Conservation (phyloP, 1,140 invertebrate genomes). For the Theocolax elegans region DNA sequence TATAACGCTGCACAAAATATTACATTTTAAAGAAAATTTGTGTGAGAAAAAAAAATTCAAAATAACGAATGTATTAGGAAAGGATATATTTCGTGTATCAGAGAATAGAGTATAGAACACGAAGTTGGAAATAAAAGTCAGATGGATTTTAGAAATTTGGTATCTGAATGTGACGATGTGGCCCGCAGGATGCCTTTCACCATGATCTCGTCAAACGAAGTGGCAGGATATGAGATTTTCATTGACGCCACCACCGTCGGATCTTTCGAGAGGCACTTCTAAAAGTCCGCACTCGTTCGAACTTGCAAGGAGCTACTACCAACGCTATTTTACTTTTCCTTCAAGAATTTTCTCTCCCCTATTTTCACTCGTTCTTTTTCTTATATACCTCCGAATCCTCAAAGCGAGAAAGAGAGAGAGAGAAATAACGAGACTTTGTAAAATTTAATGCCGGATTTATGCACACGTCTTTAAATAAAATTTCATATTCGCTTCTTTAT, state of each 20-base stretch:
- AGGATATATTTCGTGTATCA: too few relatives aligned
- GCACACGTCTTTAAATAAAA: not conserved
- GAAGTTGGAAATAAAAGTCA: not conserved
- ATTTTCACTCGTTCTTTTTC: not conserved
- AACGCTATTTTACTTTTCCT: conserved; percentile 23
- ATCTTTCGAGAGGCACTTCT: conserved; percentile 18
- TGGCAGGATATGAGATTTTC: conserved; percentile 37
- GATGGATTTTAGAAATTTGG: not conserved
- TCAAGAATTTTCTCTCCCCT: conserved; percentile 6
- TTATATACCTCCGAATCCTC: not conserved
- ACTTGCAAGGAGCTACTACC: conserved; percentile 1
- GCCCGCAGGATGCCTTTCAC: not conserved
- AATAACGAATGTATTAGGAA: not conserved
- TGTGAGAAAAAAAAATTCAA: not conserved
- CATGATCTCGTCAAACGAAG: conserved; percentile 20
- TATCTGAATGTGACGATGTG: not conserved
- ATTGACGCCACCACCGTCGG: conserved; percentile 20
- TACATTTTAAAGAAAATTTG: too few relatives aligned
- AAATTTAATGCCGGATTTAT: conserved; percentile 13
- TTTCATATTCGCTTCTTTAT: not conserved
- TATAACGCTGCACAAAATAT: too few relatives aligned
- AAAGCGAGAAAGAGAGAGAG: too few relatives aligned
- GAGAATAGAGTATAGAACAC: not conserved
- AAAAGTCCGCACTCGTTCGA: conserved; percentile 8
- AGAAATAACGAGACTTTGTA: conserved; percentile 16